Evolutionary conservation across 2,113 vertebrate genomes (phyloP).

Genomic region (Bucco capensis): DNA sequence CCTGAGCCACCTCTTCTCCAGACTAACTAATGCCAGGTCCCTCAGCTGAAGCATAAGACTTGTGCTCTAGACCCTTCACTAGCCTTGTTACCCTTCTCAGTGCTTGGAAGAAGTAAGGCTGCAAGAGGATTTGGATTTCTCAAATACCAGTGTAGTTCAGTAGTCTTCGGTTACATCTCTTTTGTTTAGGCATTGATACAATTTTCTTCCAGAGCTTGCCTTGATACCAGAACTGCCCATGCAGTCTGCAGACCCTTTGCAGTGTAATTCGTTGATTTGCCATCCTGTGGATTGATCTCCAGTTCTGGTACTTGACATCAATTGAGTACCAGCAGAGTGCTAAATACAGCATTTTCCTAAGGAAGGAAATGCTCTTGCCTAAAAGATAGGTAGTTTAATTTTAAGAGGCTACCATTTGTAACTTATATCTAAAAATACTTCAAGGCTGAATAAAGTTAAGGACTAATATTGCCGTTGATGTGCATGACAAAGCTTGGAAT

Average conservation of each 20-base stretch:
- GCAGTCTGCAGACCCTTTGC: not conserved
- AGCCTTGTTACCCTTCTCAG: no score
- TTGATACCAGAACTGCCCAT: not conserved
- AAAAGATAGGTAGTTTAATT: not conserved
- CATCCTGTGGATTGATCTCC: not conserved
- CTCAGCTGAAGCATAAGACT: no score
- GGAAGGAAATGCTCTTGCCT: not conserved
- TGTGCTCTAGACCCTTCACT: no score
- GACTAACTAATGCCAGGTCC: no score
- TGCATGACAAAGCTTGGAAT: not conserved
- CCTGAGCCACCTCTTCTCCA: no score
- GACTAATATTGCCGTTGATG: not conserved
- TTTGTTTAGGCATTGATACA: not conserved
- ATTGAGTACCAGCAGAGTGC: not conserved
- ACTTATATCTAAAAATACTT: no score
- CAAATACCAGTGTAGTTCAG: not conserved
- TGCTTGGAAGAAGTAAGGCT: not conserved
- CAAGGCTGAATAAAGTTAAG: not conserved
- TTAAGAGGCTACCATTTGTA: not conserved
- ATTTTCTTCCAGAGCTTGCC: not conserved
- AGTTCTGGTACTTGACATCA: not conserved
- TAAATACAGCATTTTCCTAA: not conserved
- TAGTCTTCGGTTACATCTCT: not conserved
- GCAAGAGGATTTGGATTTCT: no score
- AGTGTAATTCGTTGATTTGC: not conserved